Base-by-base conservation (phyloP, 1,140 invertebrate species). In the Drosophila sucinea region DNA sequence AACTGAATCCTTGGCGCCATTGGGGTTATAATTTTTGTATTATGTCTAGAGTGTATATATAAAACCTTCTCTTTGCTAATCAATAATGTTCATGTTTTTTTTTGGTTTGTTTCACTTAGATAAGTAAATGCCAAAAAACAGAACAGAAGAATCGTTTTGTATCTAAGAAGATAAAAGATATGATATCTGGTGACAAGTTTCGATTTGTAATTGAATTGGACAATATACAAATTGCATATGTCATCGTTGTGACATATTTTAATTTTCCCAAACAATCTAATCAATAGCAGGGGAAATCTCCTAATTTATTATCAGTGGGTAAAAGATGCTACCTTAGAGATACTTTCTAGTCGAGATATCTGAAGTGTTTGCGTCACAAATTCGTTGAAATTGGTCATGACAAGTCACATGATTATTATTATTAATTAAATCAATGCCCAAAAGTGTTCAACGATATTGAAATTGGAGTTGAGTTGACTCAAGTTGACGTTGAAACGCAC, bases 381-480 rank as follows among this genome's bases (percentile, higher is more conserved):
- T 66, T 47, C 47, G 64, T 40, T 47, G 17, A 63, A 70, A 74
- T 77, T 71, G 66, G 23, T 67, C 27, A 41, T 72, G 75, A 83
- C 80, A 80, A 85, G 84, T 89, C 83, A 89, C 84, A 89, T 87
- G 80, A 68, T 58, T 77, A 89, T 89, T 73, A 73, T 80, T 89
- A 89, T 89, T 89, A 89, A 89, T 89, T 89, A 90, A 89, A 89
- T 89, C 77, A 87, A 61, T 68, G 69, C 61, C 70, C 33, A 57
- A 56, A 41, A 30, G 64, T 47, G 51, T 58, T 54, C 8, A 63
- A 47, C 23, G 44, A n/a, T 47, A 51, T 51, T 51, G 23, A 51
- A 51, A 27, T 51, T 51, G 44, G n/a, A 25, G 44, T 51, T 51
- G 44, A 51, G 44, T 23, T 17, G 23, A 47, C 17, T 47, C 23